Base-by-base conservation (phyloP, 2,113 vertebrate genomes). In the Nibea albiflora region DNA sequence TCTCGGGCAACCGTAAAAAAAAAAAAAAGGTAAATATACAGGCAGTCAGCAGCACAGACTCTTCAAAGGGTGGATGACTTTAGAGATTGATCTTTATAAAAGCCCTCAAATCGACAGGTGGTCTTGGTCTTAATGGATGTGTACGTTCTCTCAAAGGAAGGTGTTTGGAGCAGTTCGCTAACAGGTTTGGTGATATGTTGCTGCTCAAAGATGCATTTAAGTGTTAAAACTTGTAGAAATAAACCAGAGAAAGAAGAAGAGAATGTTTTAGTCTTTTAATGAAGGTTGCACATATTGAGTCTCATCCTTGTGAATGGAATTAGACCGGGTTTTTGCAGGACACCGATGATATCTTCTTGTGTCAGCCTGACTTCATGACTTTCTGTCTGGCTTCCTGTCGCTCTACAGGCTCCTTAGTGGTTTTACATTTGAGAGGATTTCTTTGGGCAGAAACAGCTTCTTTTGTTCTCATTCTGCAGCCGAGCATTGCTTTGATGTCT, bases 401-500 rank as follows among this genome's bases (percentile, higher is more conserved):
- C 49, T 79, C 66, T 63, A 10, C 67, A 84, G 28, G 72, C 56
- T 83, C 71, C 77, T 81, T 62, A 31, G 76, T 79, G 79, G 16
- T 73, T 86, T 88, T 82, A 76, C 65, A 81, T 77, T 73, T 78
- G 76, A 73, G 67, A 78, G 74, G 71, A 64, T 89, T 76, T 88
- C 88, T 86, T 90, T 91, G 76, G 80, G 80, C 60, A 14, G 80
- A 76, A 76, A 62, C 82, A 17, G 83, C 56, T 50, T 8, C 85
- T 89, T 88, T 92, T 93, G 89, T 92, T 89, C 85, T 84, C 46
- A 0, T 52, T 66, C 63, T 85, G 90, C 72, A 71, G 84, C 84
- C 35, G 74, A 90, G 53, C 9, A 6, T 74, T 60, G 81, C 90
- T 93, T 90, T 91, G 92, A 92, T 93, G 83, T 92, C 50, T 81